Percentiles rank a stretch among this genome's conserved stretches.
phyloP scores from a whole-genome alignment of 2,797 vertebrate species.

The Rachycentron canadum region DNA sequence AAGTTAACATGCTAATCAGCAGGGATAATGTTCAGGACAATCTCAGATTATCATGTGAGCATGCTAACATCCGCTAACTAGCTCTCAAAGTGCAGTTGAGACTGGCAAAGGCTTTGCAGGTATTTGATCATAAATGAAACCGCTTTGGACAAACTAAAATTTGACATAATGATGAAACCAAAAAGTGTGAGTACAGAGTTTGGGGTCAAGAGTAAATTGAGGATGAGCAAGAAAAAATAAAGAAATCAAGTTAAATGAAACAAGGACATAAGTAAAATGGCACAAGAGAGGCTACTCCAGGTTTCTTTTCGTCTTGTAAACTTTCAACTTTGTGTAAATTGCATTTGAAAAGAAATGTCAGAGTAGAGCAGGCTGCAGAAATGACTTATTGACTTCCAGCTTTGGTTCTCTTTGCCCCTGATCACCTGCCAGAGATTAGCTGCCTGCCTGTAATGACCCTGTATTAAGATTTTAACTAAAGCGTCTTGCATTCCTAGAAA shows the following conservation, averaged over 20 bases:
- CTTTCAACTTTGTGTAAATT: background rate
- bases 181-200: background rate
- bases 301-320: conserved; percentile 2
- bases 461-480: conserved; percentile 31
- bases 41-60: background rate
- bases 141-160: background rate
- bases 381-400: conserved; percentile 19
- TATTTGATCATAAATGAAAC: background rate
- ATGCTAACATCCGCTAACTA: background rate
- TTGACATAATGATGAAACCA: background rate
- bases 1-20: background rate
- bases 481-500: conserved; percentile 19
- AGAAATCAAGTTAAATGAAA: background rate
- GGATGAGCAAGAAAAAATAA: background rate
- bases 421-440: conserved; percentile 45
- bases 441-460: conserved; percentile 25
- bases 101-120: background rate
- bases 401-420: conserved; percentile 5
- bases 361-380: conserved; percentile 27
- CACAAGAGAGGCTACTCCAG: background rate
- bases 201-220: background rate
- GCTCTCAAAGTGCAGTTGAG: background rate
- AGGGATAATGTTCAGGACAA: background rate
- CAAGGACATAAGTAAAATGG: conserved; percentile 9
- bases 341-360: conserved; percentile 8